Percentiles rank a stretch among this genome's conserved stretches.
phyloP scores from a whole-genome alignment of 2,888 invertebrate species.

The Glyphotaelius pellucidus region DNA sequence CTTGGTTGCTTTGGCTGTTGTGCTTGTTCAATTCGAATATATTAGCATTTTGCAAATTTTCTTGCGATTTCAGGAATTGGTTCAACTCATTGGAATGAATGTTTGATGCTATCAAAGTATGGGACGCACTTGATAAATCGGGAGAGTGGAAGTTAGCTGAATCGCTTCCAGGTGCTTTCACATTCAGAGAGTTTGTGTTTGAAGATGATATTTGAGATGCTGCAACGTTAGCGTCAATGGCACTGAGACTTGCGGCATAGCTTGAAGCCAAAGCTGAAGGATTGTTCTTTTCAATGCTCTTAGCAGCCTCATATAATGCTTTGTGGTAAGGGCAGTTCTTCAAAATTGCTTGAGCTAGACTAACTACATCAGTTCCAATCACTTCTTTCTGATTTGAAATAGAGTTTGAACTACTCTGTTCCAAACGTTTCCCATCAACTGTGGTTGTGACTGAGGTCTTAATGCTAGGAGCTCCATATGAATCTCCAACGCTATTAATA shows the following conservation, averaged over 20 bases:
- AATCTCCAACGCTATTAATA: slow-evolving; percentile 75
- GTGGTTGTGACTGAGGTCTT: slow-evolving; percentile 72
- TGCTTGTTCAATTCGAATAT: slow-evolving; percentile 11
- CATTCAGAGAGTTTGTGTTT: slow-evolving; percentile 68
- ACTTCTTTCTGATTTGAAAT: slow-evolving; percentile 29
- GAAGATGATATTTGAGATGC: slow-evolving; percentile 65
- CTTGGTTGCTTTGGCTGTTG: not conserved
- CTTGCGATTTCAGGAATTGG: slow-evolving; percentile 15
- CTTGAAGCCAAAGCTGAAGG: slow-evolving; percentile 76
- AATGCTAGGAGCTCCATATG: slow-evolving; percentile 75
- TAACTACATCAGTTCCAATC: slow-evolving; percentile 63
- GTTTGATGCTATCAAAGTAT: slow-evolving; percentile 69
- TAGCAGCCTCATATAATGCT: slow-evolving; percentile 75
- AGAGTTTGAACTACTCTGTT: slow-evolving; percentile 40
- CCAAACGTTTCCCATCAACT: slow-evolving; percentile 72
- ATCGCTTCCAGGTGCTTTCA: slow-evolving; percentile 69
- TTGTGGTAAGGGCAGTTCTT: slow-evolving; percentile 77
- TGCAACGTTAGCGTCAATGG: slow-evolving; percentile 75
- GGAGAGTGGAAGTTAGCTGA: slow-evolving; percentile 70
- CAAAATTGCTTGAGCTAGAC: slow-evolving; percentile 73
- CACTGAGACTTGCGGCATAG: slow-evolving; percentile 77
- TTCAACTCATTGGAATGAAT: slow-evolving; percentile 55
- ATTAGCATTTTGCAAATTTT: slow-evolving; percentile 36
- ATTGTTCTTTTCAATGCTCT: slow-evolving; percentile 69
- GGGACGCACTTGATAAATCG: slow-evolving; percentile 72